Base-by-base conservation (phyloP, 2,113 vertebrate species). In the Catagonus wagneri region DNA sequence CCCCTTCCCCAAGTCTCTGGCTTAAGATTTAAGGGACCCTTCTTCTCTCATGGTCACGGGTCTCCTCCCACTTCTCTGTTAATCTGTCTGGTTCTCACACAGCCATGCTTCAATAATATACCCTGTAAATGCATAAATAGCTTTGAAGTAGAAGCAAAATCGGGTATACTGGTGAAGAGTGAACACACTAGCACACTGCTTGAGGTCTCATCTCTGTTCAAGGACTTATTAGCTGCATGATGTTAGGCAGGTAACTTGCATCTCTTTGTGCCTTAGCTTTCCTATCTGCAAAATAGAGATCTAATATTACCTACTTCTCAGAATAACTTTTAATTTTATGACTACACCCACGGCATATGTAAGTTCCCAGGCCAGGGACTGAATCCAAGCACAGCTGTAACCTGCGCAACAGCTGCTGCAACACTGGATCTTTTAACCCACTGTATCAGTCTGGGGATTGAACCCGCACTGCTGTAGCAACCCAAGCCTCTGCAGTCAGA, bases 201-300 rank as follows among this genome's bases (percentile, higher is more conserved):
- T 63, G 15, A 83, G 60, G n/a, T 86, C 75, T 60, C 61, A 15
- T 96, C 15, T 91, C 58, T 52, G 9, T 60, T 83, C 3, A 20
- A 25, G 13, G 56, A 16, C 54, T 95, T 74, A 65, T 7, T 17
- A 86, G 29, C 29, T 81, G 39, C 93, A 78, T 52, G 29, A 65
- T 2, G 3, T 68, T 32, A 86, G n/a, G 23, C 56, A 76, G 69
- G 25, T n/a, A 81, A 29, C 8, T 69, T 60, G n/a, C 66, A 20
- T 83, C 19, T 79, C 56, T 88, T 36, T 56, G 3, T 69, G 54
- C 50, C 27, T 95, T n/a, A 69, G 19, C 75, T 88, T 95, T 44
- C 32, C 74, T 78, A 3, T 69, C 10, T 89, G 11, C 83, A 87
- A 83, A 92, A 87, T 39, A 85, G 44, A 96, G 17, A 78, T 78